Percentiles rank a stretch among this genome's conserved stretches.
Evolutionary conservation across 1,140 invertebrate genomes (phyloP).

Genomic region (Oncopeltus fasciatus): DNA sequence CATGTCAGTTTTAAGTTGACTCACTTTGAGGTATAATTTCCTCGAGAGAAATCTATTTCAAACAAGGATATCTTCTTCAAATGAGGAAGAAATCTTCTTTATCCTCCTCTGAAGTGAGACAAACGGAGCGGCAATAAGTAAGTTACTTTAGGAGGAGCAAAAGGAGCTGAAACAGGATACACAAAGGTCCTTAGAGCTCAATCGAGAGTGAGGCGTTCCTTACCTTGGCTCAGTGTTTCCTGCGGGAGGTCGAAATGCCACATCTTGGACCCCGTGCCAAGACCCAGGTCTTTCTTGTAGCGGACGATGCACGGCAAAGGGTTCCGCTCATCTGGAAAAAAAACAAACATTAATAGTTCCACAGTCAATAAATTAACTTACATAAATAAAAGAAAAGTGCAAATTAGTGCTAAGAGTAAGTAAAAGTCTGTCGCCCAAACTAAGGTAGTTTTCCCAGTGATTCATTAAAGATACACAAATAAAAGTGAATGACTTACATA

Average conservation of each 20-base stretch:
- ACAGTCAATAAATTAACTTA: neutral
- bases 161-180: neutral
- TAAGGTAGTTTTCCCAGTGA: too few relatives aligned
- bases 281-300: constrained; percentile 22
- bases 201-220: neutral
- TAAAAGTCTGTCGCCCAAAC: too few relatives aligned
- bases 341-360: neutral
- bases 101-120: neutral
- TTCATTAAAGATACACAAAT: too few relatives aligned
- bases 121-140: neutral
- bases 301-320: constrained; percentile 17
- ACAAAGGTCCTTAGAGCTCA: neutral
- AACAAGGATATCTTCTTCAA: too few relatives aligned
- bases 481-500: too few relatives aligned
- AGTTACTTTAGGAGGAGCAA: neutral
- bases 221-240: constrained; percentile 20
- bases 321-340: constrained; percentile 23
- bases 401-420: too few relatives aligned
- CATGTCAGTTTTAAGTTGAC: too few relatives aligned
- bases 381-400: too few relatives aligned
- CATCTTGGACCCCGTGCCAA: constrained; percentile 23
- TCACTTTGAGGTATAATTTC: too few relatives aligned
- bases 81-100: too few relatives aligned
- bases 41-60: too few relatives aligned
- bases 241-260: constrained; percentile 29